Evolutionary conservation across 2,797 vertebrate genomes (phyloP).

Genomic region (Acanthurus lineatus): DNA sequence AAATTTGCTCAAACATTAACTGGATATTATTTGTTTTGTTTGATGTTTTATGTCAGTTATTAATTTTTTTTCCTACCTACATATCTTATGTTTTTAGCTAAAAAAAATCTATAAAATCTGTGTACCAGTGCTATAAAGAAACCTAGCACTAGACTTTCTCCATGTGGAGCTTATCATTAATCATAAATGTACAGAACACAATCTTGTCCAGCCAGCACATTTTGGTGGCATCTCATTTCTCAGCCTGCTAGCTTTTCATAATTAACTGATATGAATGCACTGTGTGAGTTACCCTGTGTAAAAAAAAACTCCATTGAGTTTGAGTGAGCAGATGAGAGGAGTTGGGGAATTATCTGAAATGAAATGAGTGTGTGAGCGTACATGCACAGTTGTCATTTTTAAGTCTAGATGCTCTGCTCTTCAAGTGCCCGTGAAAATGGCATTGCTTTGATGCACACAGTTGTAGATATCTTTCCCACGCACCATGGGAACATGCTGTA

Average conservation of each 20-base stretch:
- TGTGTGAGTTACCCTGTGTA: slow-evolving; percentile 8
- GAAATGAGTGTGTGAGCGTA: slow-evolving; percentile 21
- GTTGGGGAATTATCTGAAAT: slow-evolving; percentile 34
- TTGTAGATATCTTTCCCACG: slow-evolving; percentile 3
- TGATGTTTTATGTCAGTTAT: no score
- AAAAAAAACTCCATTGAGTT: neutral
- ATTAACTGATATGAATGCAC: slow-evolving; percentile 48
- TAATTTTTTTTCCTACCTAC: no score
- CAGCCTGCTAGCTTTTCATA: slow-evolving; percentile 41
- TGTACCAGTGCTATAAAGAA: neutral
- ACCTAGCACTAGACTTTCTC: slow-evolving; percentile 19
- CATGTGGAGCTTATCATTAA: slow-evolving; percentile 22
- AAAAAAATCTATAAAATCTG: no score
- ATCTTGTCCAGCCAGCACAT: slow-evolving; percentile 20
- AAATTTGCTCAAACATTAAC: slow-evolving; percentile 7
- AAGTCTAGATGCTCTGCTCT: slow-evolving; percentile 7
- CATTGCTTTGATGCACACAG: slow-evolving; percentile 16
- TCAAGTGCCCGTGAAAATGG: slow-evolving; percentile 32
- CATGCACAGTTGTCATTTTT: slow-evolving; percentile 13
- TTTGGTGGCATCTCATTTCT: slow-evolving; percentile 39
- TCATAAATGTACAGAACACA: slow-evolving; percentile 29
- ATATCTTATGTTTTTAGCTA: no score
- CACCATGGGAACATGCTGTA: slow-evolving; percentile 13
- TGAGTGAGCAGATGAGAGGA: slow-evolving; percentile 35
- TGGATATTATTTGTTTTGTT: no score